Percentiles rank a stretch among this genome's conserved stretches.
Conservation (phyloP, 1,140 invertebrate species). For the Drosophila arawakana region DNA sequence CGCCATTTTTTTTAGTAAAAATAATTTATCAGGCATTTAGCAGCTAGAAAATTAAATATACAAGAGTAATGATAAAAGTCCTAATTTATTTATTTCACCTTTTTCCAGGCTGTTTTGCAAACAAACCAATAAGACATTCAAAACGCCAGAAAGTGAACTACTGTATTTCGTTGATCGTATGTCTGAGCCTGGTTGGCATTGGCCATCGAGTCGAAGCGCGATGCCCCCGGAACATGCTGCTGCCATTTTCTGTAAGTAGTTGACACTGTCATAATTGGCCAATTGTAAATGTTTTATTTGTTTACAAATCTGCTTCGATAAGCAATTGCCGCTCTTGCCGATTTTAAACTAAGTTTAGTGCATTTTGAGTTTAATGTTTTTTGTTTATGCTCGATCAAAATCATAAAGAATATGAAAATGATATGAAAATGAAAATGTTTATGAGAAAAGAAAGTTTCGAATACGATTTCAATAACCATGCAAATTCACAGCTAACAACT, state of each 20-base stretch:
- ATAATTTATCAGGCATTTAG: no score
- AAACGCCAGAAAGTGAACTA: slow-evolving; percentile 89
- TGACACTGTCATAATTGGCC: not conserved
- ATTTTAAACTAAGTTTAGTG: slow-evolving; percentile 58
- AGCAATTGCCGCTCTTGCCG: slow-evolving; percentile 36
- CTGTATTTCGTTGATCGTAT: slow-evolving; percentile 91
- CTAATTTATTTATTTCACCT: not conserved
- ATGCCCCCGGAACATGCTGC: slow-evolving; percentile 84
- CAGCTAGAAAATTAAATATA: no score
- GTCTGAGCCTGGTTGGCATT: slow-evolving; percentile 90
- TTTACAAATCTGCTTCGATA: slow-evolving; percentile 46
- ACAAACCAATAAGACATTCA: slow-evolving; percentile 86
- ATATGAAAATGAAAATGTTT: slow-evolving; percentile 13
- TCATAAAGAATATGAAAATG: not conserved
- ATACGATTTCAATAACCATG: slow-evolving; percentile 76
- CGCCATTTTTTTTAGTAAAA: no score
- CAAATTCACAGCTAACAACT: slow-evolving; percentile 86
- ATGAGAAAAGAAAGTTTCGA: slow-evolving; percentile 51
- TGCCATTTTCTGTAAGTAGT: slow-evolving; percentile 81
- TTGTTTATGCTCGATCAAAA: slow-evolving; percentile 36
- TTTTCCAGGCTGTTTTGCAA: slow-evolving; percentile 86
- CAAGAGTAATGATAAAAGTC: no score
- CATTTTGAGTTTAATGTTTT: slow-evolving; percentile 59
- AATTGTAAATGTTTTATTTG: not conserved
- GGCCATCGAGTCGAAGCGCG: slow-evolving; percentile 87